Percentiles rank a stretch among this genome's conserved stretches.
phyloP scores from a whole-genome alignment of 2,113 vertebrate species.

The Sylvia atricapilla region DNA sequence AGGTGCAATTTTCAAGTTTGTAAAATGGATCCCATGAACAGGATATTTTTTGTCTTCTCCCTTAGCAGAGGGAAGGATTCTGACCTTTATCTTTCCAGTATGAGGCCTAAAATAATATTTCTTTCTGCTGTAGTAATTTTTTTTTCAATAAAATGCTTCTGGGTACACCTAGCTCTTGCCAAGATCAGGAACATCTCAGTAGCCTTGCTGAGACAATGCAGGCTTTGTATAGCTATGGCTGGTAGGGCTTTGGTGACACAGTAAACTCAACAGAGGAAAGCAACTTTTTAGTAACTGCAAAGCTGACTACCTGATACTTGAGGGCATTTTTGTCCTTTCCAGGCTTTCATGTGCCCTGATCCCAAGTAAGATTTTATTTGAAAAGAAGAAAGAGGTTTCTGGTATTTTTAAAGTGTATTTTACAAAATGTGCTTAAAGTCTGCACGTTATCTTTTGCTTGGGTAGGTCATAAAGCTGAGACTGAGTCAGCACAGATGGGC shows the following conservation, averaged over 20 bases:
- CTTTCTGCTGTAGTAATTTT: conserved; percentile 46
- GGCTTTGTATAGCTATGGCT: conserved; percentile 74
- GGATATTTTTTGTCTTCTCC: background rate
- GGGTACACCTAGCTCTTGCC: conserved; percentile 71
- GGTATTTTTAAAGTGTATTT: background rate
- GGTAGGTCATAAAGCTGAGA: background rate
- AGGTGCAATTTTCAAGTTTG: background rate
- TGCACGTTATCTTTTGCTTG: background rate
- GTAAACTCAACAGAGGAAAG: conserved; percentile 58
- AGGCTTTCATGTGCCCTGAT: conserved; percentile 7
- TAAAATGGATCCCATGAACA: background rate
- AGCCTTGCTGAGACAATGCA: conserved; percentile 80
- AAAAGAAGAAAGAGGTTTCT: background rate
- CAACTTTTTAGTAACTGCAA: conserved; percentile 51
- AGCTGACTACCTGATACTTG: conserved; percentile 11
- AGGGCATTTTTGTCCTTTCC: background rate
- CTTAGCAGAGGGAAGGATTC: background rate
- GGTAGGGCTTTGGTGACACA: conserved; percentile 72
- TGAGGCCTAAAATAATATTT: conserved; percentile 61
- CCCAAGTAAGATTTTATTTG: background rate
- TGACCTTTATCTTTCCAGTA: conserved; percentile 23
- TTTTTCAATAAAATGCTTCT: conserved; percentile 64
- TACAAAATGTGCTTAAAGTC: background rate
- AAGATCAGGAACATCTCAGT: conserved; percentile 72
- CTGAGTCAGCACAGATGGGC: background rate